Percentiles rank a stretch among this genome's conserved stretches.
Evolutionary conservation across 23 tunicate genomes (phyloP).

Genomic region (Trididemnum clinides): DNA sequence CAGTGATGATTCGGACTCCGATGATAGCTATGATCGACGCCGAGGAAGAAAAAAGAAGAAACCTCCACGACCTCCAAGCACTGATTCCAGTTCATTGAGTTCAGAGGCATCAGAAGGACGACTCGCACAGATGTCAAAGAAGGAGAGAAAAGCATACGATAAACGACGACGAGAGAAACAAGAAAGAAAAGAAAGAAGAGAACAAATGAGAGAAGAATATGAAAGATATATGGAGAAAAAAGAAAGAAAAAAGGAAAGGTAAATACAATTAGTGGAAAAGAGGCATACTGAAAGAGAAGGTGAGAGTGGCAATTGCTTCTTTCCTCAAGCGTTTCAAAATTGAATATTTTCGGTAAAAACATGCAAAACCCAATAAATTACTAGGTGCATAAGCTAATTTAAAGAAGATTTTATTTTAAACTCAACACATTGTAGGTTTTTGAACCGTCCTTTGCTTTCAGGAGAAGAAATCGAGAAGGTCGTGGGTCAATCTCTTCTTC

Average conservation of each 20-base stretch:
- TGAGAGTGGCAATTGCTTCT: not conserved
- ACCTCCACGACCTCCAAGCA: conserved; percentile 76
- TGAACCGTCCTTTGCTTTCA: not conserved
- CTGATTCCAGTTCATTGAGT: conserved; percentile 68
- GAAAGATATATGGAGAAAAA: conserved; percentile 70
- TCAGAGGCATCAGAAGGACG: conserved; percentile 66
- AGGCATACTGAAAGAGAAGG: not conserved
- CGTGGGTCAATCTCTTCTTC: conserved; percentile 67
- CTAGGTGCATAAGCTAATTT: too few relatives aligned
- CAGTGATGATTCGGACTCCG: conserved; percentile 32
- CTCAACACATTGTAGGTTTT: too few relatives aligned
- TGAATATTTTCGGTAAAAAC: too few relatives aligned
- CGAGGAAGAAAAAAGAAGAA: conserved; percentile 39
- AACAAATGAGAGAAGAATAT: conserved; percentile 73
- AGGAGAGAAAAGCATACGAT: conserved; percentile 74
- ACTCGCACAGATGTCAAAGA: conserved; percentile 68
- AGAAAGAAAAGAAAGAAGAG: conserved; percentile 63
- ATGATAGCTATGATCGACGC: conserved; percentile 45
- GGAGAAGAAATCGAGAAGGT: conserved; percentile 59
- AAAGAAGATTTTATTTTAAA: too few relatives aligned
- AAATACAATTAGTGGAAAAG: too few relatives aligned
- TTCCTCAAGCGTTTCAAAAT: not conserved
- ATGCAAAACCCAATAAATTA: too few relatives aligned
- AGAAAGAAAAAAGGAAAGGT: conserved; percentile 82
- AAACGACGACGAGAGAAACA: conserved; percentile 67